Base-by-base conservation (phyloP, 2,888 invertebrate genomes). In the Stratiomys singularior region DNA sequence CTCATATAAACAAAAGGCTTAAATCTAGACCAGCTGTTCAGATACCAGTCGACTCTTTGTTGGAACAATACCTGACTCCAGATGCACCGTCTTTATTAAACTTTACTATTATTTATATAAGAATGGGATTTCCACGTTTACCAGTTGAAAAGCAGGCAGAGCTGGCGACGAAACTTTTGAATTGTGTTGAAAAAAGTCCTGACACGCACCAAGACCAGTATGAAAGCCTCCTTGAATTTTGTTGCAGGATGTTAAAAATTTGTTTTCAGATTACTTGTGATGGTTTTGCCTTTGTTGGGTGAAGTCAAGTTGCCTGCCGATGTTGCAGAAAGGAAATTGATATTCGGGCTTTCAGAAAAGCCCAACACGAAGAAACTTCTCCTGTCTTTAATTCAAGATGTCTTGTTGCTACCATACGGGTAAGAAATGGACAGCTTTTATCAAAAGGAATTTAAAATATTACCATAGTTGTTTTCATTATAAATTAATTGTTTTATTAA, bases 81-180 rank as follows among this genome's bases (percentile, higher is more conserved):
- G 88, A 91, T 92, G 83, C 96, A 92, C 89, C 93, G 92, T 83
- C 85, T 83, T 90, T 90, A 23, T 89, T 96, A 93, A 98, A 98
- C 87, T 97, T 98, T 85, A 92, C 96, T 13, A 95, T 97, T 77
- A 95, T 98, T 82, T 98, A 97, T 85, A 93, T 98, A 80, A 96
- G 95, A 84, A 91, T 96, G 91, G 97, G 97, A 9, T 97, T 92
- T 87, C 96, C 96, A 0, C 89, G 97, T 76, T 87, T 97, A 82
- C 90, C 93, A 13, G 87, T 90, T 67, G 92, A 92, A 11, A 91
- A 93, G 83, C 96, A 96, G 86, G 89, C 92, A 4, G 91, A 91
- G 80, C 86, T 96, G 79, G 90, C 94, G 15, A 94, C 96, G 4
- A 89, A 90, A 79, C 87, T 97, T 76, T 87, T 97, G 27, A 91